Percentiles rank a stretch among this genome's conserved stretches.
phyloP scores from a whole-genome alignment of 1,140 invertebrate species.

The Temnothorax longispinosus region DNA sequence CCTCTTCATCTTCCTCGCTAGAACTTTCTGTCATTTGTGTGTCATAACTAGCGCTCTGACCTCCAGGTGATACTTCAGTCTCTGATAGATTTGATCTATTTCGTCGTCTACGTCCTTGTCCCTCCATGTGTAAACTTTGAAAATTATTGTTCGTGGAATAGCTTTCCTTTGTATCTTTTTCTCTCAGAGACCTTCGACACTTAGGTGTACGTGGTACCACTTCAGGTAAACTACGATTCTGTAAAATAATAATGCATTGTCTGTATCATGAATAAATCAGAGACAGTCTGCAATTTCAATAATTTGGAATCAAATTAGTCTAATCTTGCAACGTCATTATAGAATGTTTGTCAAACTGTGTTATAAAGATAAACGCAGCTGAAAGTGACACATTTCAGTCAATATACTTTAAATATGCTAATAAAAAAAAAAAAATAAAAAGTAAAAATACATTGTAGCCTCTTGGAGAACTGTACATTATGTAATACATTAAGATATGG shows the following conservation, averaged over 20 bases:
- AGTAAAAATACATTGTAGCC: neutral
- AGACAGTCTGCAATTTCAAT: neutral
- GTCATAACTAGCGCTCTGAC: neutral
- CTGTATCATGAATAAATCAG: neutral
- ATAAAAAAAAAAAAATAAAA: neutral
- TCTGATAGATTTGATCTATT: neutral
- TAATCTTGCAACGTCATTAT: no score
- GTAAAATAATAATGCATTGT: slow-evolving; percentile 1
- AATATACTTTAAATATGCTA: neutral
- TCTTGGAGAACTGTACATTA: neutral
- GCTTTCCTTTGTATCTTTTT: neutral
- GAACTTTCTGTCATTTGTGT: neutral
- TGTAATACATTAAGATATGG: no score
- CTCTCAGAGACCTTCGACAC: neutral
- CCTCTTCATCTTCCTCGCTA: neutral
- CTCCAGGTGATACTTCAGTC: neutral
- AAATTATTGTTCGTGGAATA: neutral
- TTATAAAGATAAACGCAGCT: neutral
- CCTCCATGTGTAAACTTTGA: neutral
- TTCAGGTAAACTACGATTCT: neutral
- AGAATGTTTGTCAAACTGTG: no score
- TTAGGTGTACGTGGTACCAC: neutral
- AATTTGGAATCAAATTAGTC: neutral
- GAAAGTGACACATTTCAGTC: neutral
- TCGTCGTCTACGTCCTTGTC: neutral